phyloP scores from a whole-genome alignment of 2,113 vertebrate species.

The Numenius arquata region DNA sequence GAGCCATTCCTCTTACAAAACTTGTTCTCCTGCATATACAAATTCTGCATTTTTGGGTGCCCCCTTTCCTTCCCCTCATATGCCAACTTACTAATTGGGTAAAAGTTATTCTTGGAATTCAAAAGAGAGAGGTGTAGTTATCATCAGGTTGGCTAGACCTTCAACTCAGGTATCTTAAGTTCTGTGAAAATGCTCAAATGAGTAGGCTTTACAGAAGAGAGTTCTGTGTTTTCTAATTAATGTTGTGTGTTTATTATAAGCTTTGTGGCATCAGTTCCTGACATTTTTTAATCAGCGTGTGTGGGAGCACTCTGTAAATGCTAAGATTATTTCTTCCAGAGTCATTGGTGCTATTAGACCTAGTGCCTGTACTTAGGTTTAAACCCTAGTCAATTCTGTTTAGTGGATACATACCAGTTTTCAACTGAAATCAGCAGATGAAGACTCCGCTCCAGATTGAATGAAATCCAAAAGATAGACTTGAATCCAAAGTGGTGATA shows the following conservation, averaged over 20 bases:
- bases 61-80: not conserved
- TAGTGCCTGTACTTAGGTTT: not conserved
- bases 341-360: not conserved
- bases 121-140: not conserved
- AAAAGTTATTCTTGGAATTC: not conserved
- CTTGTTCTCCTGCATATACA: not conserved
- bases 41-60: not conserved
- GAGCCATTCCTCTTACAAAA: not conserved
- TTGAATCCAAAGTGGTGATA: not conserved
- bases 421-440: not conserved
- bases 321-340: not conserved
- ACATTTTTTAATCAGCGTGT: not conserved
- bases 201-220: not conserved
- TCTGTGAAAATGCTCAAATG: not conserved
- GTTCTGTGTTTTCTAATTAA: not conserved
- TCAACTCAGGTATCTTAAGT: not conserved
- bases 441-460: not conserved
- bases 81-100: not conserved
- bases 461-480: not conserved
- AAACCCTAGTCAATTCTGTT: not conserved
- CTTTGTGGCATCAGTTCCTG: not conserved
- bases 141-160: not conserved
- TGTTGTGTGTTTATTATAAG: not conserved
- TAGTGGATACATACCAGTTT: not conserved
- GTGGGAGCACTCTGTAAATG: not conserved